Base-by-base conservation (phyloP, 2,113 vertebrate genomes). In the Pleuronectes platessa region DNA sequence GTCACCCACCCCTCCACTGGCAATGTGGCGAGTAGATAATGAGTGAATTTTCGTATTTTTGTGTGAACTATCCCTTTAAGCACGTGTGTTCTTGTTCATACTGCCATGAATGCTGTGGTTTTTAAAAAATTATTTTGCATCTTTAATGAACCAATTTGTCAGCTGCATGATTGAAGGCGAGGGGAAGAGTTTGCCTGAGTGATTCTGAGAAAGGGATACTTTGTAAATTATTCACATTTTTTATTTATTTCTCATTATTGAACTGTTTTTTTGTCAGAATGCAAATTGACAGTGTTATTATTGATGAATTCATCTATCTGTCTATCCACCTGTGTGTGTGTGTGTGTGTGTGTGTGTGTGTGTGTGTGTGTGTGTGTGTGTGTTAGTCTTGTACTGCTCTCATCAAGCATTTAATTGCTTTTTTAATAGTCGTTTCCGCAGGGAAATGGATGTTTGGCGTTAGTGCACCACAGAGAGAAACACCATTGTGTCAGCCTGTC, bases 71-170 rank as follows among this genome's bases (percentile, higher is more conserved):
- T 3, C 10, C 40, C 11, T 42, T 13, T 37, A 37, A 37, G 35
- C 35, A 31, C 27, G 31, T 7, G 31, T 37, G 35, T 37, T 8
- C 6, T 31, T 37, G 35, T 37, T 10, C 35, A 37, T 51, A 47
- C 15, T 31, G 31, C 6, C 31, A 31, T 31, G 12, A 47, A 17
- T 47, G 45, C 2, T 47, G 12, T 51, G 47, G 6, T 5, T 51
- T 17, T 51, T 5, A 26, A 26, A 26, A 26, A 26, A 55, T 21
- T 55, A 56, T n/a, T 68, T 51, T 0, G 31, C 56, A 61, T 71
- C n/a, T 79, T 63, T 63, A 62, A 74, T 77, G 55, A 79, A 81
- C 61, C 62, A 77, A 49, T 76, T 86, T 66, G 65, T 79, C 64
- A 70, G 68, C 63, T 68, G 47, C 17, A 15, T 21, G 61, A 80